These are phyloP conservation scores for Meganola albula DNA, from an alignment of 2,888 invertebrate genomes.

Conservation along the genomic window DNA sequence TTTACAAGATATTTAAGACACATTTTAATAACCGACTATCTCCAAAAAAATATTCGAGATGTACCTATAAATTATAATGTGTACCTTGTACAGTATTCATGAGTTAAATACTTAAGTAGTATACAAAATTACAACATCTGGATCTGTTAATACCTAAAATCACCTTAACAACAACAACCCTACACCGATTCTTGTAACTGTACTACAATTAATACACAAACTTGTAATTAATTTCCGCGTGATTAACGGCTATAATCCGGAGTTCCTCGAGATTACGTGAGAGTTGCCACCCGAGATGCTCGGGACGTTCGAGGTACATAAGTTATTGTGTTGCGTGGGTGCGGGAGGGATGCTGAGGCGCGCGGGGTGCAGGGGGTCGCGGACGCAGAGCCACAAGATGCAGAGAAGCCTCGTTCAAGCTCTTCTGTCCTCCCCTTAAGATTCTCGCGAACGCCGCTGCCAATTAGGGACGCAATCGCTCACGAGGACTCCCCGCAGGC, in stretches of 20 bases:
- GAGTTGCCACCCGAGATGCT: slow-evolving; percentile 45
- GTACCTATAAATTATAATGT: too few species aligned
- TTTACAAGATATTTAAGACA: too few species aligned
- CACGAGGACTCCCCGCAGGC: slow-evolving; percentile 61
- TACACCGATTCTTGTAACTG: slow-evolving; percentile 65
- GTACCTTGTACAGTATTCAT: too few species aligned
- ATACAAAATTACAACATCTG: too few species aligned
- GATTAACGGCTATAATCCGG: slow-evolving; percentile 76
- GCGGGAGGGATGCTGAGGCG: slow-evolving; percentile 44
- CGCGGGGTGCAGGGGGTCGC: slow-evolving; percentile 24
- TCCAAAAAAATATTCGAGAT: too few species aligned
- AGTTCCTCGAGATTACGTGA: slow-evolving; percentile 74
- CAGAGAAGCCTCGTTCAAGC: slow-evolving; percentile 61
- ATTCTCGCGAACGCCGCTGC: slow-evolving; percentile 78
- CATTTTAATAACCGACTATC: too few species aligned
- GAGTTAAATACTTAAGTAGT: too few species aligned
- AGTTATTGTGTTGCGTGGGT: slow-evolving; percentile 66
- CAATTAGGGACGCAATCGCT: slow-evolving; percentile 78
- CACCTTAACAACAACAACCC: slow-evolving; percentile 43
- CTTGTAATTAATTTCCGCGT: slow-evolving; percentile 76
- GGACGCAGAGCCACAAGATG: slow-evolving; percentile 51
- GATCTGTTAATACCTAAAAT: too few species aligned
- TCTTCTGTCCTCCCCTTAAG: slow-evolving; percentile 74
- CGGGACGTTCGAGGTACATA: slow-evolving; percentile 36
- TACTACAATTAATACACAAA: slow-evolving; percentile 74